Evolutionary conservation across 2,113 vertebrate species (phyloP), one percentile per base, ranked within the genome.

Genomic region (Pitta sordida): DNA sequence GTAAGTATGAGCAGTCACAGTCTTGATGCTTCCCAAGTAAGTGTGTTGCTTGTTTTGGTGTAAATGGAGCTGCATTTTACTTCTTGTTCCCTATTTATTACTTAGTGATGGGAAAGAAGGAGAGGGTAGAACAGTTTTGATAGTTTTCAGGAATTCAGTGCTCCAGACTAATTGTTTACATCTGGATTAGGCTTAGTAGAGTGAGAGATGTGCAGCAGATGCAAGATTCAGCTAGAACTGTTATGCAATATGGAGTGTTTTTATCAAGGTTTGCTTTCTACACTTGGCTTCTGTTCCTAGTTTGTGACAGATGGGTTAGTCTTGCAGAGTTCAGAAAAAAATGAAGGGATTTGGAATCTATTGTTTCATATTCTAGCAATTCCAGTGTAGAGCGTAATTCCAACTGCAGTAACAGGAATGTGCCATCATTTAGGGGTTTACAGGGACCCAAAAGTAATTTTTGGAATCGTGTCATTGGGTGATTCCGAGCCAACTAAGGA

Each of bases 1-100:
- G 99, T 99, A 97, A 91, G 98, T 96, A 58, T 16, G 14, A 83
- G 18, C 56, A 73, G 1, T 90, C 15, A 3, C 90, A 3, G 26
- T 92, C 74, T 63, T n/a, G 23, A 4, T 65, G 46, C 68, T 79
- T 83, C 30, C 39, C 65, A 78, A 52, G 2, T 6, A 78, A 52
- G 2, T 7, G 0, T 59, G 22, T 78, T 16, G 23, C 10, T 75
- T 44, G 8, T 27, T 89, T 64, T 62, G 34, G 41, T 58, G 5
- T 17, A 49, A 82, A 41, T 24, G n/a, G 84, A 83, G 64, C 10
- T 14, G 13, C 20, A 15, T 53, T 76, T 46, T 58, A 75, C 58
- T 59, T 41, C 65, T 78, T 55, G 16, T 49, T 73, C 68, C 37
- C 20, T 4, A 68, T 6, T 10, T 69, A 23, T 15, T 70, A 37